Conservation (phyloP, 2,888 invertebrate genomes). For the Phaedon cochleariae region DNA sequence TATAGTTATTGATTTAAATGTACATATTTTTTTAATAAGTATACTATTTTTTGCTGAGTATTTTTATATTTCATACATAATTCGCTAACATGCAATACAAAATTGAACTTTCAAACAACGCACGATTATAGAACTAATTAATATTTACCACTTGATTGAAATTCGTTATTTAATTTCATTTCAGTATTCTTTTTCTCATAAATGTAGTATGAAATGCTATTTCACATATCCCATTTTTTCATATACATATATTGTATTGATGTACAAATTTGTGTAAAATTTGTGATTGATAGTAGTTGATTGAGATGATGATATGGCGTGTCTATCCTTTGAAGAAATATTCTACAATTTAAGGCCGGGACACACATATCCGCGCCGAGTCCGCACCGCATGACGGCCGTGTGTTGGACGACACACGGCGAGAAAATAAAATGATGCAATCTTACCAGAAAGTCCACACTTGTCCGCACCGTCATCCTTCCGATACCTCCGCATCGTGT, state of each 20-base stretch:
- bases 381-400: no score
- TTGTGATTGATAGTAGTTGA: constrained; percentile 30
- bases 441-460: no score
- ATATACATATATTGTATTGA: constrained; percentile 38
- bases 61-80: constrained; percentile 14
- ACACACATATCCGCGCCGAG: no score
- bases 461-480: no score
- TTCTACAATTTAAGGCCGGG: no score
- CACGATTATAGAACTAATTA: neutral
- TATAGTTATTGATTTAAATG: constrained; percentile 28
- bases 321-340: constrained; percentile 3
- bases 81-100: neutral
- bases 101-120: constrained; percentile 16
- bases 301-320: constrained; percentile 27
- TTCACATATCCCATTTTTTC: constrained; percentile 47
- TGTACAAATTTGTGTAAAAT: constrained; percentile 45
- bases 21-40: constrained; percentile 27
- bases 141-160: neutral
- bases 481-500: no score
- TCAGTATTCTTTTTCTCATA: neutral
- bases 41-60: constrained; percentile 20
- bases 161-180: neutral
- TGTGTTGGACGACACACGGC: no score
- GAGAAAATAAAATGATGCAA: no score
- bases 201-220: constrained; percentile 33